phyloP scores from a whole-genome alignment of 2,797 vertebrate genomes.

The Protosalanx chinensis region DNA sequence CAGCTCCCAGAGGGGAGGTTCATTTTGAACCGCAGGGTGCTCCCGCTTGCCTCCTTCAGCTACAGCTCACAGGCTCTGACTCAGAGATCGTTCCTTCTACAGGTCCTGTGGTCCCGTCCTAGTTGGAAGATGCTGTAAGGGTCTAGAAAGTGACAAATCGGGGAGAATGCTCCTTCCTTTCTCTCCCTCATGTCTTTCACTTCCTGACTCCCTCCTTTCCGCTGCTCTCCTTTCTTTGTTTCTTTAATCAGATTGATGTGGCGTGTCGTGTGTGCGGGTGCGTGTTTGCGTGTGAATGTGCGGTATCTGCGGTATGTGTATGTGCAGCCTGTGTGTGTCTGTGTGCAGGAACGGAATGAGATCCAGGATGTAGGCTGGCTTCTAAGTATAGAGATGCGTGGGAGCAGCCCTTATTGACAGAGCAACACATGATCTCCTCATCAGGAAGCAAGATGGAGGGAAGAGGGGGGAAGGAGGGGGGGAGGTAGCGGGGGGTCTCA shows the following conservation, averaged over 20 bases:
- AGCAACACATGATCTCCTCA: background rate
- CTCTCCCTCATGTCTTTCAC: background rate
- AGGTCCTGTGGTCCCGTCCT: background rate
- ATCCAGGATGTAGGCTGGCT: background rate
- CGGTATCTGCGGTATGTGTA: background rate
- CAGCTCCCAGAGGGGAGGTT: background rate
- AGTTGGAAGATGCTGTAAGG: background rate
- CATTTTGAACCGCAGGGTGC: too few relatives aligned
- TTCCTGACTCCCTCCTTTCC: background rate
- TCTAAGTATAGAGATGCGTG: background rate
- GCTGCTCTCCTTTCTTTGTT: background rate
- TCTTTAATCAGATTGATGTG: background rate
- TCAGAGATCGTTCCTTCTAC: background rate
- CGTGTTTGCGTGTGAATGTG: background rate
- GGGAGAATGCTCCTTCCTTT: background rate
- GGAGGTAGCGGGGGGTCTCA: too few relatives aligned
- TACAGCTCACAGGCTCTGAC: background rate
- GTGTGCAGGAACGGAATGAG: background rate
- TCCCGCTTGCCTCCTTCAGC: background rate
- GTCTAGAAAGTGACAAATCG: background rate
- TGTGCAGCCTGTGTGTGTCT: background rate
- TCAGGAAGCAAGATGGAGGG: background rate
- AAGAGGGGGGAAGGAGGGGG: background rate
- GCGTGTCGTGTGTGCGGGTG: background rate
- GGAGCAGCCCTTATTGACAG: background rate